Percentiles rank a stretch among this genome's conserved stretches.
Conservation (phyloP, 2,113 vertebrate species). For the Loxodonta africana region DNA sequence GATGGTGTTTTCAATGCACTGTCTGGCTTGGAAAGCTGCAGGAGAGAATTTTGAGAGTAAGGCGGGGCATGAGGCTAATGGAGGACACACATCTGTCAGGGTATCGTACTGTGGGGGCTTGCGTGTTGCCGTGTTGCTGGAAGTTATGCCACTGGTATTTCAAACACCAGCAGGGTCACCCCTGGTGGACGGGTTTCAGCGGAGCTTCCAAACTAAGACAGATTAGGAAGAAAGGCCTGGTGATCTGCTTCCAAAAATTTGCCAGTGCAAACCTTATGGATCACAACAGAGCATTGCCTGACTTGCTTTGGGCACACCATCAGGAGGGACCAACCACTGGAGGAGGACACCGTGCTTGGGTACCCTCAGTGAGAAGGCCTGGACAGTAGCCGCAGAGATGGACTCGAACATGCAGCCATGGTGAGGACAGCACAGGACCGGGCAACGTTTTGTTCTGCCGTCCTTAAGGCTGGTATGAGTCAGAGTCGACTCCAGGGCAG, state of each 20-base stretch:
- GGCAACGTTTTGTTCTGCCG: neutral
- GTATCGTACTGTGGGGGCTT: neutral
- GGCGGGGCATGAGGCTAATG: neutral
- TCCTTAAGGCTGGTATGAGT: neutral
- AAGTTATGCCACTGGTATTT: neutral
- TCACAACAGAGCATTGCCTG: neutral
- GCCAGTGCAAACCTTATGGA: too few species aligned
- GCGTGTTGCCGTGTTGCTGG: neutral
- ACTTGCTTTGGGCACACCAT: neutral
- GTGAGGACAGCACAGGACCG: neutral
- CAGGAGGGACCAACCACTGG: neutral
- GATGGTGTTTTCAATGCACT: rapidly evolving
- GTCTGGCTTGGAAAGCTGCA: rapidly evolving
- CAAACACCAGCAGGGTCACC: neutral
- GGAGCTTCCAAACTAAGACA: neutral
- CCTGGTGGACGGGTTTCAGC: neutral
- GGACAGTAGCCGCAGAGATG: too few species aligned
- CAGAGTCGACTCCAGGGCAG: neutral
- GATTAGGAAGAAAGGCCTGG: too few species aligned
- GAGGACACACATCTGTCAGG: neutral
- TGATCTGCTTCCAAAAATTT: neutral
- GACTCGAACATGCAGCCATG: neutral
- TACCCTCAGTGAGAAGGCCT: neutral
- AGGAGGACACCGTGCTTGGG: neutral
- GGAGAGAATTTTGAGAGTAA: rapidly evolving